Base-by-base conservation (phyloP, 2,797 vertebrate genomes). In the Microcaecilia unicolor region DNA sequence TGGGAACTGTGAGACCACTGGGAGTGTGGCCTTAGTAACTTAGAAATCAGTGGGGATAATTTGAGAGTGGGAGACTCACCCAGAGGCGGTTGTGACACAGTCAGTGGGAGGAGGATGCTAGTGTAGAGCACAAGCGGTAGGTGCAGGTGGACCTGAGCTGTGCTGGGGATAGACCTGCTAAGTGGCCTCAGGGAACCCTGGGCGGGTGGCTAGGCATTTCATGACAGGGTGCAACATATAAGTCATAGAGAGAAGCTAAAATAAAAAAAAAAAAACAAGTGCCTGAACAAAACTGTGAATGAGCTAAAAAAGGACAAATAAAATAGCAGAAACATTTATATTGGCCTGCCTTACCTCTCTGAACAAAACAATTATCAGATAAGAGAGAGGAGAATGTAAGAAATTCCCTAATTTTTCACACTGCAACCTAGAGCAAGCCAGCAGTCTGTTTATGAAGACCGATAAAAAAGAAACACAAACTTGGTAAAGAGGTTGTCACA, bases 321-420 rank as follows among this genome's bases (percentile, higher is more conserved):
- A 78, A 79, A 65, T 37, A 78, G 58, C 56, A 41, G 22, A 76
- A 66, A 70, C 68, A 58, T 80, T 78, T 80, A 72, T 74, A 74
- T 32, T 58, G 69, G 68, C 66, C 57, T 78, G 46, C 58, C 58
- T 65, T 71, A 62, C 62, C 60, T 71, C 72, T 75, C 58, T 51
- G 76, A 77, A 80, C 74, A 83, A 83, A 81, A 81, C 80, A 83
- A 76, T 83, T 80, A 83, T 57, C 67, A 76, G 80, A 79, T 81
- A 81, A 84, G 70, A 71, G 72, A 72, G 57, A 66, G 66, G 68
- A 47, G 60, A 71, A 72, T 46, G 48, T 50, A 59, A 81, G 59
- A 72, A 75, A 80, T 72, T 77, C 76, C 74, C 74, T 77, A 75
- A 67, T 81, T 82, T 82, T 77, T 84, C 72, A 78, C 38, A 3